These are phyloP conservation scores for Brachypteracias leptosomus DNA, from an alignment of 2,113 vertebrate species.

Conservation along the genomic window DNA sequence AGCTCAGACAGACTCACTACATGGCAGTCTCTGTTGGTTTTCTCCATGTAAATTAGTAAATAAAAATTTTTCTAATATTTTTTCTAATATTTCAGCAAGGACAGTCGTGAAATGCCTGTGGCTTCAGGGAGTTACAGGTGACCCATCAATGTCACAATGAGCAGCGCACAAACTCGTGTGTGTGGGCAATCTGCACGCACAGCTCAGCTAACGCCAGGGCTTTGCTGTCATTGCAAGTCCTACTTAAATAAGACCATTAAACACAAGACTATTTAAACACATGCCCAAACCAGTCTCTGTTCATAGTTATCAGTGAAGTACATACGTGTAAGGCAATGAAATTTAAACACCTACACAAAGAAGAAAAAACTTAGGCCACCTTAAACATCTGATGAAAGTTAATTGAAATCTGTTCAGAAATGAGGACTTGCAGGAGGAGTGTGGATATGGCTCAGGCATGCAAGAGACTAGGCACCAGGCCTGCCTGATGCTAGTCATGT, in stretches of 20 bases:
- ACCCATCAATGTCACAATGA: background rate
- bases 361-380: background rate
- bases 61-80: no score
- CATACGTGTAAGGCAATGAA: background rate
- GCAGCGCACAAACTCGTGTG: background rate
- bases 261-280: background rate
- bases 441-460: slow-evolving; percentile 20
- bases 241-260: background rate
- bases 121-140: background rate
- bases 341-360: background rate
- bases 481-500: slow-evolving; percentile 22
- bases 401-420: slow-evolving; percentile 42
- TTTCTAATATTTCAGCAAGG: background rate
- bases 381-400: slow-evolving; percentile 40
- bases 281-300: background rate
- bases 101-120: background rate
- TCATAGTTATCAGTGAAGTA: background rate
- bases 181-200: rapidly evolving
- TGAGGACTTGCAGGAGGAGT: background rate
- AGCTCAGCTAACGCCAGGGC: background rate
- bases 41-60: background rate
- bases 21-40: background rate
- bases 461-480: background rate
- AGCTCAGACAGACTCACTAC: no score
- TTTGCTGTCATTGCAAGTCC: background rate